phyloP scores from a whole-genome alignment of 2,113 vertebrate genomes.

The Carassius carassius region DNA sequence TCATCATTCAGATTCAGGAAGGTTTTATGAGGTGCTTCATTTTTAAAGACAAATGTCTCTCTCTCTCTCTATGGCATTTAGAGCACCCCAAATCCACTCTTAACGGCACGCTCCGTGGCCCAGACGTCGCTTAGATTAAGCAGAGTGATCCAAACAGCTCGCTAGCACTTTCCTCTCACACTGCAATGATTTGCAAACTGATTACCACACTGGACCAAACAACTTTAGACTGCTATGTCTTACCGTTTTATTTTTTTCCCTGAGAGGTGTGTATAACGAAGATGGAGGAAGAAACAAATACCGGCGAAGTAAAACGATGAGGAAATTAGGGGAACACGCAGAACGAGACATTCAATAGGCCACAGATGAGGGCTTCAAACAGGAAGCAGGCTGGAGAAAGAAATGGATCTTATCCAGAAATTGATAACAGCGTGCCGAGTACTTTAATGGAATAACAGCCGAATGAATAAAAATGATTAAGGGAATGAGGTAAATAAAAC shows the following conservation, averaged over 20 bases:
- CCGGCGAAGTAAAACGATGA: slow-evolving; percentile 25
- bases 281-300: slow-evolving; percentile 21
- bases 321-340: slow-evolving; percentile 23
- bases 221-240: slow-evolving; percentile 21
- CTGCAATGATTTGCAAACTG: slow-evolving; percentile 75
- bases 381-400: slow-evolving; percentile 6
- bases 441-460: not conserved
- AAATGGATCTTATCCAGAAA: slow-evolving; percentile 13
- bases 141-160: slow-evolving; percentile 71
- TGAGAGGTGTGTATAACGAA: slow-evolving; percentile 27
- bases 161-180: slow-evolving; percentile 67
- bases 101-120: slow-evolving; percentile 61
- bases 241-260: slow-evolving; percentile 41
- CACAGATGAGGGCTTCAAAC: slow-evolving; percentile 15
- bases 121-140: slow-evolving; percentile 69
- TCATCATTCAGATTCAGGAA: slow-evolving; percentile 54
- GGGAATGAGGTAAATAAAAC: slow-evolving; percentile 14
- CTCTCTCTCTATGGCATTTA: slow-evolving; percentile 58
- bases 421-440: not conserved
- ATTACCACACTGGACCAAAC: slow-evolving; percentile 64
- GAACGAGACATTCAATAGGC: slow-evolving; percentile 42
- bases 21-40: slow-evolving; percentile 64
- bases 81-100: slow-evolving; percentile 70
- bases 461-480: slow-evolving; percentile 10
- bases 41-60: slow-evolving; percentile 67